Evolutionary conservation across 2,888 invertebrate species (phyloP).

Genomic region (Pristionchus fissidentatus): DNA sequence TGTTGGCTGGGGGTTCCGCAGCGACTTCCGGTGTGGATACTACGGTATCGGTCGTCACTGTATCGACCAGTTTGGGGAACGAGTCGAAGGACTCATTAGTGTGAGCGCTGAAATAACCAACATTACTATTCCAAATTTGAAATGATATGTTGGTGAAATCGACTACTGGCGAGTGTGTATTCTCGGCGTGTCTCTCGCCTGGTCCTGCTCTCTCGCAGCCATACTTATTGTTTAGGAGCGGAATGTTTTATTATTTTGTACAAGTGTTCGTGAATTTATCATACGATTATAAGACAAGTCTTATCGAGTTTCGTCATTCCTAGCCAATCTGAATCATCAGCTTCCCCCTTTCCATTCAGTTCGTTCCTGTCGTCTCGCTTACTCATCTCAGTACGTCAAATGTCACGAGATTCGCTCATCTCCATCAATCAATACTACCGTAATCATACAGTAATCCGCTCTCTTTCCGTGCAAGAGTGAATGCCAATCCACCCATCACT

Average conservation of each 20-base stretch:
- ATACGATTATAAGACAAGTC: too few species aligned
- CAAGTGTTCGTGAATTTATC: too few species aligned
- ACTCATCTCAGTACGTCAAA: conserved; percentile 14
- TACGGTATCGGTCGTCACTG: neutral
- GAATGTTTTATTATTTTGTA: too few species aligned
- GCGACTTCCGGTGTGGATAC: conserved; percentile 11
- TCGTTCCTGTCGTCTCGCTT: conserved; percentile 12
- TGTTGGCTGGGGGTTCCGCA: neutral
- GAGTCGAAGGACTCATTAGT: conserved; percentile 15
- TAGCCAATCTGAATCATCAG: neutral
- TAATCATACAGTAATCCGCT: conserved; percentile 26
- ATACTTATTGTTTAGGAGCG: too few species aligned
- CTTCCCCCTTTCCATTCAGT: neutral
- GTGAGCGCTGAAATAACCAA: neutral
- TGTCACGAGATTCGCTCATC: neutral
- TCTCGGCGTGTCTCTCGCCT: too few species aligned
- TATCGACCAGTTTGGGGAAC: conserved; percentile 13
- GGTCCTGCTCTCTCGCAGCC: too few species aligned
- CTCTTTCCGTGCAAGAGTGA: neutral
- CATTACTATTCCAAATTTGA: neutral
- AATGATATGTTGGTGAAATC: too few species aligned
- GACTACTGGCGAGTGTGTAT: too few species aligned
- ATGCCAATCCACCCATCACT: conserved; percentile 14
- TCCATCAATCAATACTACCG: conserved; percentile 19
- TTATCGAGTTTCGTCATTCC: conserved; percentile 12